phyloP scores from a whole-genome alignment of 2,797 vertebrate genomes.

The Anabas testudineus region DNA sequence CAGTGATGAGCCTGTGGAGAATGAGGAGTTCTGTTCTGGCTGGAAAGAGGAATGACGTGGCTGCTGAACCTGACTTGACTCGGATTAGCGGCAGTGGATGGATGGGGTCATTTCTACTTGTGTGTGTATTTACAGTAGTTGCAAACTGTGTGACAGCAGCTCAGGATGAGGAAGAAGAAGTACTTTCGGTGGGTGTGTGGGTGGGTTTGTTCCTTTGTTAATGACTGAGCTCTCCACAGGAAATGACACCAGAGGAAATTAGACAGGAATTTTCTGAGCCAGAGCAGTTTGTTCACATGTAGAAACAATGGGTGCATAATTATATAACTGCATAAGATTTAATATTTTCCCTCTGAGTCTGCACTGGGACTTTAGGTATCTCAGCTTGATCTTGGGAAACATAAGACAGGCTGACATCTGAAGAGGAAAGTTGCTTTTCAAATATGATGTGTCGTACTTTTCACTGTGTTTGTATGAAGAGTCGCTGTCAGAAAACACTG shows the following conservation, averaged over 20 bases:
- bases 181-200: not conserved
- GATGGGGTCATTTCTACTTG: not conserved
- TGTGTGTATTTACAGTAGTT: not conserved
- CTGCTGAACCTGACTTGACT: too few relatives aligned
- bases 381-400: too few relatives aligned
- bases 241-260: slow-evolving; percentile 17
- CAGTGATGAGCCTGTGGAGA: too few relatives aligned
- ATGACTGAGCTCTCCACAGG: slow-evolving; percentile 23
- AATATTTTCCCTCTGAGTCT: too few relatives aligned
- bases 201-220: not conserved
- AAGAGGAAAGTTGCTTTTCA: too few relatives aligned
- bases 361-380: not conserved
- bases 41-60: too few relatives aligned
- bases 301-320: slow-evolving; percentile 11
- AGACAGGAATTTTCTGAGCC: slow-evolving; percentile 13
- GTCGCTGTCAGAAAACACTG: not conserved
- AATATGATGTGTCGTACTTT: too few relatives aligned
- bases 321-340: not conserved
- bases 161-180: slow-evolving; percentile 12
- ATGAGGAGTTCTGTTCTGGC: too few relatives aligned
- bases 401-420: too few relatives aligned
- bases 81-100: too few relatives aligned
- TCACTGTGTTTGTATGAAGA: too few relatives aligned
- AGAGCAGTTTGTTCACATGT: slow-evolving; percentile 5
- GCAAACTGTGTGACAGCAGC: not conserved